Evolutionary conservation across 1,140 invertebrate genomes (phyloP).

Genomic region (Laodelphax striatellus): DNA sequence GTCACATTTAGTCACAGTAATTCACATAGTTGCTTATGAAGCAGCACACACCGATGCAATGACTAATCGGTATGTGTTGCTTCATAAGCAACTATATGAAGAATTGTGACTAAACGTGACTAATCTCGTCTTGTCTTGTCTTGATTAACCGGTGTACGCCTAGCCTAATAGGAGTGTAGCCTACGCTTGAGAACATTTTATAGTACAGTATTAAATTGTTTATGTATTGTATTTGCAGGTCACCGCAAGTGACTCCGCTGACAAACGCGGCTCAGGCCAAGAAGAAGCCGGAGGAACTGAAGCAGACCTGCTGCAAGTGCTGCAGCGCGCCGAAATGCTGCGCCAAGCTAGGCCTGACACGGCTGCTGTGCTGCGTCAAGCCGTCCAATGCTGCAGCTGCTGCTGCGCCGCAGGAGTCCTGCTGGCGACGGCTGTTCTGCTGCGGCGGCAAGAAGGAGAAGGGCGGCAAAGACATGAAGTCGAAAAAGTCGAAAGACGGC

Average conservation of each 20-base stretch:
- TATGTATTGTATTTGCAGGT: not conserved
- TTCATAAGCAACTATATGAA: no score
- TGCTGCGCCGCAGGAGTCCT: not conserved
- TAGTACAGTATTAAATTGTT: no score
- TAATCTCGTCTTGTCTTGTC: no score
- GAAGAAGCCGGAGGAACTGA: not conserved
- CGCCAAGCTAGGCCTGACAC: not conserved
- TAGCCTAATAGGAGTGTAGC: no score
- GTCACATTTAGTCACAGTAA: no score
- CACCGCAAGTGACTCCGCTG: not conserved
- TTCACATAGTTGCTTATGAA: no score
- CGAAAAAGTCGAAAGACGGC: constrained; percentile 6
- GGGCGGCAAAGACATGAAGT: not conserved
- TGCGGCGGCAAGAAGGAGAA: not conserved
- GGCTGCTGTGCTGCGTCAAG: not conserved
- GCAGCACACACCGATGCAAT: no score
- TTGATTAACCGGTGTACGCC: no score
- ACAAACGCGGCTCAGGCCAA: not conserved
- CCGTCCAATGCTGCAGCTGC: not conserved
- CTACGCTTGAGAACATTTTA: no score
- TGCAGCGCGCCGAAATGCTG: not conserved
- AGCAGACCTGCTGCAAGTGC: not conserved
- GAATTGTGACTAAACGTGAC: no score
- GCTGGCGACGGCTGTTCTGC: not conserved
- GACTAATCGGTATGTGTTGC: no score